Conservation (phyloP, 2,888 invertebrate species). For the Leistus spinibarbis region DNA sequence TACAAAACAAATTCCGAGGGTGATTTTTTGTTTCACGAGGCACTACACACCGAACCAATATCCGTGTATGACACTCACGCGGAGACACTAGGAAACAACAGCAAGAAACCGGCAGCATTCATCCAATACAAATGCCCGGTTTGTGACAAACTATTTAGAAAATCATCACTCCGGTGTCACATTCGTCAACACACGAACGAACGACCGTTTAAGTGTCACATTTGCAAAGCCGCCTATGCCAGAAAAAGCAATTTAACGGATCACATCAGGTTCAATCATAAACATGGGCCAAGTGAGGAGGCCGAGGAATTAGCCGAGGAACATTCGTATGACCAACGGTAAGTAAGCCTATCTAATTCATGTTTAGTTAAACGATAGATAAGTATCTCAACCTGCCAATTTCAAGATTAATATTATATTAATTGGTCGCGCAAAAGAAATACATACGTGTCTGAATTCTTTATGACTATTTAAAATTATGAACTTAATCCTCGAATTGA, state of each 20-base stretch:
- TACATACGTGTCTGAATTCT: too few species aligned
- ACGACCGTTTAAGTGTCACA: slow-evolving; percentile 69
- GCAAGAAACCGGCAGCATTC: slow-evolving; percentile 47
- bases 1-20: slow-evolving; percentile 70
- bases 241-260: slow-evolving; percentile 68
- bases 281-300: slow-evolving; percentile 43
- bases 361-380: too few species aligned
- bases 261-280: slow-evolving; percentile 65
- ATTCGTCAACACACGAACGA: slow-evolving; percentile 77
- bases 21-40: slow-evolving; percentile 75
- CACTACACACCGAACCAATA: slow-evolving; percentile 65
- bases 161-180: slow-evolving; percentile 71
- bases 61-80: slow-evolving; percentile 48
- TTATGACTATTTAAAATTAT: too few species aligned
- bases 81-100: slow-evolving; percentile 47
- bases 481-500: background rate
- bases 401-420: too few species aligned
- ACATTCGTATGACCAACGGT: background rate
- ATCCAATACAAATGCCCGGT: slow-evolving; percentile 69
- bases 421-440: too few species aligned
- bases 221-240: slow-evolving; percentile 69
- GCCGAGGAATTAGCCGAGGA: background rate
- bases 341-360: background rate
- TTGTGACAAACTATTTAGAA: slow-evolving; percentile 69
- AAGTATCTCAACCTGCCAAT: too few species aligned